A percentile compares a stretch with the other conserved stretches of the same genome.
Evolutionary conservation across 2,888 invertebrate genomes (phyloP).

Genomic region (Aethes cnicana): DNA sequence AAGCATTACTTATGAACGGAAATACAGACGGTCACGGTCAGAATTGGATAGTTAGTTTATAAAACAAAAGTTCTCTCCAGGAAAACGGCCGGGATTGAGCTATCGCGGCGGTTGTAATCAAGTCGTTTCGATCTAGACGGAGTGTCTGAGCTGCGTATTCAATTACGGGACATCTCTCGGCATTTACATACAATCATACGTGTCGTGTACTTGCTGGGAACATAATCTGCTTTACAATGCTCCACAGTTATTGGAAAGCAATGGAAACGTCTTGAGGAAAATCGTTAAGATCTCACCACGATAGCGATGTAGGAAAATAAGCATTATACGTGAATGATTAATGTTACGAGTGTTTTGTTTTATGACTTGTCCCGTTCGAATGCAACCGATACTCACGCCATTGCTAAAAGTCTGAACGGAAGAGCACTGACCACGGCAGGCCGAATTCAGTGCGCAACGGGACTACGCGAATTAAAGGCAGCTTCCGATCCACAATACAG

Average conservation of each 20-base stretch:
- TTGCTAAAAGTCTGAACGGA: constrained; percentile 56
- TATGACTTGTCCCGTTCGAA: constrained; percentile 20
- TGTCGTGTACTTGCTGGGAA: constrained; percentile 23
- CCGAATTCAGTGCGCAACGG: constrained; percentile 75
- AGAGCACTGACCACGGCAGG: constrained; percentile 71
- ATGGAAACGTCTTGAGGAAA: neutral
- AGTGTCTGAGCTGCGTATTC: constrained; percentile 25
- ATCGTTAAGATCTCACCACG: too few species aligned
- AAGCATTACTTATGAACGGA: too few species aligned
- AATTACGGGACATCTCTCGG: constrained; percentile 18
- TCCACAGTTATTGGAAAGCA: neutral
- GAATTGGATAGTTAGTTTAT: too few species aligned
- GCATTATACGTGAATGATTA: too few species aligned
- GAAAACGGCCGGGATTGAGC: too few species aligned
- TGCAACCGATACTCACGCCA: constrained; percentile 32
- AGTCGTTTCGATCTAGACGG: constrained; percentile 11
- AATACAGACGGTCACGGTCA: too few species aligned
- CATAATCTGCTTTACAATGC: constrained; percentile 5
- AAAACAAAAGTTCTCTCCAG: too few species aligned
- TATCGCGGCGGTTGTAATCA: too few species aligned
- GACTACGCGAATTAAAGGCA: constrained; percentile 62
- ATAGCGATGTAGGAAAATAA: too few species aligned
- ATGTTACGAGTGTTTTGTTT: constrained; percentile 18
- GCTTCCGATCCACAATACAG: constrained; percentile 40
- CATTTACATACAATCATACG: constrained; percentile 29